Evolutionary conservation across 2,113 vertebrate species (phyloP).

Genomic region (Ochotona princeps): DNA sequence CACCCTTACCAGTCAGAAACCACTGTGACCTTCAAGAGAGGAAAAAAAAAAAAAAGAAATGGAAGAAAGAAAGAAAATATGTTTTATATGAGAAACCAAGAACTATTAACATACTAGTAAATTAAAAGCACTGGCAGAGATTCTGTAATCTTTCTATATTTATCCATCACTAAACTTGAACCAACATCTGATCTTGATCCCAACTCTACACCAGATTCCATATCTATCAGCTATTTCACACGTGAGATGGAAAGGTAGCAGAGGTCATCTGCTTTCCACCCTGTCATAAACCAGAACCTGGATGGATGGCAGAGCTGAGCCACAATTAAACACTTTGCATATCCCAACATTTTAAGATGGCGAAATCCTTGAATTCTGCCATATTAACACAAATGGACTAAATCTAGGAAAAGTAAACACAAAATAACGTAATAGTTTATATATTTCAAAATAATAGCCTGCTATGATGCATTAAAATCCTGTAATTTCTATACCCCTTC

Average conservation of each 20-base stretch:
- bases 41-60: slow-evolving; percentile 3
- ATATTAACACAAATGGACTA: neutral
- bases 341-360: neutral
- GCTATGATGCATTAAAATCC: neutral
- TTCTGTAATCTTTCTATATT: neutral
- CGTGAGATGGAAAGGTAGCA: neutral
- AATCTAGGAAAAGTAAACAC: neutral
- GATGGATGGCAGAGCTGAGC: too few relatives aligned
- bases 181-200: neutral
- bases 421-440: neutral
- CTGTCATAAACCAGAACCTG: neutral
- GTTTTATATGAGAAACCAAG: neutral
- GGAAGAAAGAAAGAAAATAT: neutral
- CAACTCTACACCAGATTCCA: neutral
- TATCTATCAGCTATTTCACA: neutral
- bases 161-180: neutral
- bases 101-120: neutral
- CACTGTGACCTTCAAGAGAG: slow-evolving; percentile 73
- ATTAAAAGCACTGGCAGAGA: slow-evolving; percentile 36
- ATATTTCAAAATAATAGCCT: neutral
- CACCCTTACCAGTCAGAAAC: slow-evolving; percentile 53
- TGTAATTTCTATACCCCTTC: neutral
- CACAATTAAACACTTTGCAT: neutral
- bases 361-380: neutral
- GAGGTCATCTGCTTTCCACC: neutral